Base-by-base conservation (phyloP, 2,797 vertebrate genomes). In the Menidia menidia region DNA sequence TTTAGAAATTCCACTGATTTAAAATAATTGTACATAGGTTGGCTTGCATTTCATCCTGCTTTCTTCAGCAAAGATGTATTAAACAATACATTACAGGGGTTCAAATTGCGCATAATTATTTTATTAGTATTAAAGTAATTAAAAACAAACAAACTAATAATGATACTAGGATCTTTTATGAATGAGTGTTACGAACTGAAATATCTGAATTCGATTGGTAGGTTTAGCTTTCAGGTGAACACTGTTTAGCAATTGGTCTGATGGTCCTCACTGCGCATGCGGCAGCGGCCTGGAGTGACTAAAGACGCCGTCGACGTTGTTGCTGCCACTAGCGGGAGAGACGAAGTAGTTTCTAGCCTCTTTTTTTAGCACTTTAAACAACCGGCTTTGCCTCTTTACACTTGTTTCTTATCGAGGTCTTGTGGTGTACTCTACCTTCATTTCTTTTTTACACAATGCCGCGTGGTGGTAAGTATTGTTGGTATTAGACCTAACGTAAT, bases 391-490 rank as follows among this genome's bases (percentile, higher is more conserved):
- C 16, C 25, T 11, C 3, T 33, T 11, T 51, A 31, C 43, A 12
- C 58, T 50, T n/a, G 30, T n/a, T 10, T 39, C 60, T 43, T 51
- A 63, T 53, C 4, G 31, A 10, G 4, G 31, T 16, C 56, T 18
- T n/a, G 14, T 11, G 25, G 15, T n/a, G 8, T 52, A 25, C 11
- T 6, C 53, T 8, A 31, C 16, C 61, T 35, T 16, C 51, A 41
- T 64, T 16, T 1, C 56, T 6, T n/a, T 3, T 60, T 61, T 62
- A 59, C 60, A 90, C 30, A 60, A 95, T 95, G 94, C 94, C 94
- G 39, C 89, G 94, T 71, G 94, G 94, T 47, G 94, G 94, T 95
- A 75, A 93, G 94, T 92, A 39, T 62, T 59, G 14, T 2, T 60
- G 13, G 1, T 0, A 15, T 6, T 6, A 3, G 14, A 14, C 1